These are phyloP conservation scores for Hyperoodon ampullatus DNA, from an alignment of 2,113 vertebrate species.

Conservation along the genomic window DNA sequence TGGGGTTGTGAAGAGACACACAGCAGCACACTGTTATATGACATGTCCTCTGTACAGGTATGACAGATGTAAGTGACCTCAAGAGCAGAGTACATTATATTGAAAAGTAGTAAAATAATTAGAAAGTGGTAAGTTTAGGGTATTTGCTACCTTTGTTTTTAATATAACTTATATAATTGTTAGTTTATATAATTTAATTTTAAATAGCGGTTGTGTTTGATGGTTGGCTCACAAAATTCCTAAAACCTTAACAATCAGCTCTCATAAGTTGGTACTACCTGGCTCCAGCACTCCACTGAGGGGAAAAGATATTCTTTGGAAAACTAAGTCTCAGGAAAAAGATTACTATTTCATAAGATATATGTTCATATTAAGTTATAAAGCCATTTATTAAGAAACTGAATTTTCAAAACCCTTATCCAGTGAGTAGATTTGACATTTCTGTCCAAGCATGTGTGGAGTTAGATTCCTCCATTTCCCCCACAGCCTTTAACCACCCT, in stretches of 20 bases:
- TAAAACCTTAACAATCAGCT: not conserved
- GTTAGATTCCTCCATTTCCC: not conserved
- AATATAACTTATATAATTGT: not conserved
- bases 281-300: not conserved
- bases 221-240: not conserved
- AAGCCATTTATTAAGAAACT: conserved; percentile 25
- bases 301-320: not conserved
- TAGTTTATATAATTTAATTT: not conserved
- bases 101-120: not conserved
- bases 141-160: not conserved
- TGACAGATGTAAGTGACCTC: not conserved
- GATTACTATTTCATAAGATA: not conserved
- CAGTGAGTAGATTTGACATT: not conserved
- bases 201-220: not conserved
- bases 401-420: not conserved
- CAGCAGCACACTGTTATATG: fast-evolving
- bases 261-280: not conserved
- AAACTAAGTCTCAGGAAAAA: conserved; percentile 1
- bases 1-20: not conserved
- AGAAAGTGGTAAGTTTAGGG: not conserved
- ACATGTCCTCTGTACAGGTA: fast-evolving
- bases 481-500: conserved; percentile 3
- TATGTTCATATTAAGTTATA: not conserved
- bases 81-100: not conserved
- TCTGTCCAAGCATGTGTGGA: not conserved